A percentile compares a stretch with the other conserved stretches of the same genome.
Conservation (phyloP, 35 echinoderm and acorn worm genomes). For the Stichopus chloronotus region DNA sequence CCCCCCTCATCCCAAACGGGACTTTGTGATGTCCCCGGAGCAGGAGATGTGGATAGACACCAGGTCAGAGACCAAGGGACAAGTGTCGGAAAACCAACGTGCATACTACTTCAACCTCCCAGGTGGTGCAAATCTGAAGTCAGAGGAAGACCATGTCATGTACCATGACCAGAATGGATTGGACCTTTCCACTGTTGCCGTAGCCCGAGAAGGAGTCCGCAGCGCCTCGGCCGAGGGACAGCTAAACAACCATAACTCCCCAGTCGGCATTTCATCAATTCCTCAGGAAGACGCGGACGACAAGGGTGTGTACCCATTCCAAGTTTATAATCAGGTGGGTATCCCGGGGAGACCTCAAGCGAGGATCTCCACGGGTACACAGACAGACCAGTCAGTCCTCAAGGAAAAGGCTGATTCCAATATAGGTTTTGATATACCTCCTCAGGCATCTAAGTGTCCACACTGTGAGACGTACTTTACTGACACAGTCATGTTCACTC, state of each 20-base stretch:
- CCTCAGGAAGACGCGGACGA: slow-evolving; percentile 50
- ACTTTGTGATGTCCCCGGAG: slow-evolving; percentile 80
- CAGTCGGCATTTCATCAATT: slow-evolving; percentile 31
- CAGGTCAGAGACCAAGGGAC: slow-evolving; percentile 38
- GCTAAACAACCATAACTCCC: slow-evolving; percentile 56
- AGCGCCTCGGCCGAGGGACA: slow-evolving; percentile 36
- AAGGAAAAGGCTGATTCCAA: slow-evolving; percentile 71
- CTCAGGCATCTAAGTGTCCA: slow-evolving; percentile 84
- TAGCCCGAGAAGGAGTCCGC: slow-evolving; percentile 35
- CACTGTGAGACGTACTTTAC: slow-evolving; percentile 96
- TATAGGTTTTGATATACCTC: slow-evolving; percentile 59
- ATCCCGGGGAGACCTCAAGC: slow-evolving; percentile 21
- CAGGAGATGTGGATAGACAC: slow-evolving; percentile 76
- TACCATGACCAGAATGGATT: slow-evolving; percentile 55
- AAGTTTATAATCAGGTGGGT: slow-evolving; percentile 39
- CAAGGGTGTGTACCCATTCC: slow-evolving; percentile 46
- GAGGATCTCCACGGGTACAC: slow-evolving; percentile 57
- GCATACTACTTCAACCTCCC: slow-evolving; percentile 40
- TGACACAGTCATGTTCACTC: slow-evolving; percentile 94
- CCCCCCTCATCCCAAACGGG: slow-evolving; percentile 74
- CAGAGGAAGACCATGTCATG: slow-evolving; percentile 40
- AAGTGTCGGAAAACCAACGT: slow-evolving; percentile 24
- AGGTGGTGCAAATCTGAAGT: background rate
- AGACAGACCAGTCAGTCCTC: slow-evolving; percentile 38
- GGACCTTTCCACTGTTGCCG: background rate